phyloP scores from a whole-genome alignment of 2,113 vertebrate species.

The Myrmecophaga tridactyla region DNA sequence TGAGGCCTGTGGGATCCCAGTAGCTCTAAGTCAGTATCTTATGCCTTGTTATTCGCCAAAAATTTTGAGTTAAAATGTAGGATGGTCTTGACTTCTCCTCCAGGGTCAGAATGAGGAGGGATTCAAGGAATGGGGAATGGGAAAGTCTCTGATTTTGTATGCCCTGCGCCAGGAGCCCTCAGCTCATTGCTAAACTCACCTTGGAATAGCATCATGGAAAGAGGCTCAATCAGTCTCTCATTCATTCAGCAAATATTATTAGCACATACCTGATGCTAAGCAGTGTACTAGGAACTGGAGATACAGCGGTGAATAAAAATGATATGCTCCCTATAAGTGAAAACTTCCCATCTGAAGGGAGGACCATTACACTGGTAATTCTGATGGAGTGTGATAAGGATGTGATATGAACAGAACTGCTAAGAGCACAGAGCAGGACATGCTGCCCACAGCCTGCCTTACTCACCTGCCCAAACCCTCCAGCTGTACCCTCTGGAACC shows the following conservation, averaged over 20 bases:
- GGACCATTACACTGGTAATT: rapidly evolving
- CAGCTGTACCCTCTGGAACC: not conserved
- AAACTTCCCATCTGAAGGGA: not conserved
- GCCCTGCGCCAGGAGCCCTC: rapidly evolving
- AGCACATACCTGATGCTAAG: not conserved
- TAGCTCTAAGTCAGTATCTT: not conserved
- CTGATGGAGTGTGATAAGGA: no score
- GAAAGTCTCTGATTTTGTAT: not conserved
- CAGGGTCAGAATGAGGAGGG: not conserved
- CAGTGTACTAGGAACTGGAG: not conserved
- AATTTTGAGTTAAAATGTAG: not conserved
- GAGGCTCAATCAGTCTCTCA: not conserved
- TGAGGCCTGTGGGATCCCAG: not conserved
- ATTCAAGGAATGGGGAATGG: rapidly evolving
- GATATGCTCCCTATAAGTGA: rapidly evolving
- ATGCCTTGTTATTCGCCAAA: not conserved
- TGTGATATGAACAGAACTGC: no score
- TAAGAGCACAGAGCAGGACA: rapidly evolving
- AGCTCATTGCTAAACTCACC: rapidly evolving
- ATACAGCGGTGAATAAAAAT: not conserved
- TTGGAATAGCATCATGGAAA: rapidly evolving
- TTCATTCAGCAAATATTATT: not conserved
- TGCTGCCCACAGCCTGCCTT: not conserved
- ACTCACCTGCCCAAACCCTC: not conserved
- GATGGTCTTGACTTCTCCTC: not conserved